These are phyloP conservation scores for Tiliqua scincoides DNA, from an alignment of 2,113 vertebrate species.

Conservation along the genomic window DNA sequence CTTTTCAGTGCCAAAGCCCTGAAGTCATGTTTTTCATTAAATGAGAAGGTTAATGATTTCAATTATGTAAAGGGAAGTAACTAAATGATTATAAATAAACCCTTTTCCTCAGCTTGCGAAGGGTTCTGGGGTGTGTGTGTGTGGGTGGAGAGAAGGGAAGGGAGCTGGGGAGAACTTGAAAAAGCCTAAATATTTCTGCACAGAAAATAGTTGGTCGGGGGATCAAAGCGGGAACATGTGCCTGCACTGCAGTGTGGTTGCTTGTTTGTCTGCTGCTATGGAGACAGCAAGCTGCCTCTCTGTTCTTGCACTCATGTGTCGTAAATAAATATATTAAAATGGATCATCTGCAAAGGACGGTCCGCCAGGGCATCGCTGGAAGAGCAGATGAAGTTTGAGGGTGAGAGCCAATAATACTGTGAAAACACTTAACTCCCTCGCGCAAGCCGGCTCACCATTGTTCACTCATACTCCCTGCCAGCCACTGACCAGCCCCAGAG, in stretches of 20 bases:
- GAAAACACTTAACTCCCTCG: not conserved
- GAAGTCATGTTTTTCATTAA: constrained; percentile 63
- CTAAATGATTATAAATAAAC: constrained; percentile 69
- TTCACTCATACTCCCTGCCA: not conserved
- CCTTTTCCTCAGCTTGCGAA: constrained; percentile 32
- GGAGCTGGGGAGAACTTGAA: not conserved
- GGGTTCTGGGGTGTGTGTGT: not conserved
- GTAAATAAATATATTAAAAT: not conserved
- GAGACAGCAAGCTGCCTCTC: not conserved
- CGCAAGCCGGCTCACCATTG: not conserved
- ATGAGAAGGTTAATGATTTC: constrained; percentile 72
- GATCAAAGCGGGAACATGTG: not conserved
- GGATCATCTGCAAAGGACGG: not conserved
- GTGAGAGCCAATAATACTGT: not conserved
- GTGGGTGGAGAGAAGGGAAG: not conserved
- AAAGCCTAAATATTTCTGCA: not conserved
- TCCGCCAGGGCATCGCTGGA: not conserved
- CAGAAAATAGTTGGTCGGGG: not conserved
- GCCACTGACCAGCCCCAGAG: not conserved
- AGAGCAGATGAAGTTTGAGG: not conserved
- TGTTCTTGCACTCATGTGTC: no score
- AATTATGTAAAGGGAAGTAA: constrained; percentile 64
- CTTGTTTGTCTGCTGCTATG: not conserved
- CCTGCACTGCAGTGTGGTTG: not conserved
- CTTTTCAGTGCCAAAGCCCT: constrained; percentile 29